These are phyloP conservation scores for Pituophis catenifer DNA, from an alignment of 2,113 vertebrate species.

Conservation along the genomic window DNA sequence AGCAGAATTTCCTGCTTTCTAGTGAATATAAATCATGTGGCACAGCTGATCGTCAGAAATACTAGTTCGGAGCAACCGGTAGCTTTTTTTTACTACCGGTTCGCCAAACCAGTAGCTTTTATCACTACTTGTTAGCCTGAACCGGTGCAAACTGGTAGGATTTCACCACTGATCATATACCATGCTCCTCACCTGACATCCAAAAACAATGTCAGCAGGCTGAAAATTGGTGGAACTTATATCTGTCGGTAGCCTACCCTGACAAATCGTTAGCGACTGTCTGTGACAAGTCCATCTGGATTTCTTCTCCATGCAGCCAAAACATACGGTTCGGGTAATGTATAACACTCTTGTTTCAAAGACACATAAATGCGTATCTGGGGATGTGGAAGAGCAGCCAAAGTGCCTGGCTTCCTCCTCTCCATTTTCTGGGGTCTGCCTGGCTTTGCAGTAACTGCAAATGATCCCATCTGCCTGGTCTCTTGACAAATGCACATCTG, in stretches of 20 bases:
- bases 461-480: not conserved
- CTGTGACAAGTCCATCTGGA: constrained; percentile 17
- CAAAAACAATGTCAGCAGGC: constrained; percentile 13
- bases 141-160: too few relatives aligned
- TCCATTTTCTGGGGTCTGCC: not conserved
- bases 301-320: not conserved
- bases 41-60: too few relatives aligned
- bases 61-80: too few relatives aligned
- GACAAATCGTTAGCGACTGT: constrained; percentile 27
- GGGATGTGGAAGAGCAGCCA: constrained; percentile 12
- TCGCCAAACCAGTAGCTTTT: too few relatives aligned
- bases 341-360: not conserved
- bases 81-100: too few relatives aligned
- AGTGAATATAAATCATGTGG: too few relatives aligned
- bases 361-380: constrained; percentile 1
- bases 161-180: not conserved
- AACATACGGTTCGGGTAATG: constrained; percentile 16
- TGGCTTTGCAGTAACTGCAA: not conserved
- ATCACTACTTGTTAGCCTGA: too few relatives aligned
- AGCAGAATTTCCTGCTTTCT: too few relatives aligned
- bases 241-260: constrained; percentile 17
- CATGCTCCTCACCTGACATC: constrained; percentile 10
- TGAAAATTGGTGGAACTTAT: constrained; percentile 21
- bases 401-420: not conserved
- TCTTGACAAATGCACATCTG: constrained; percentile 3